A percentile compares a stretch with the other conserved stretches of the same genome.
Evolutionary conservation across 2,888 invertebrate genomes (phyloP).

Genomic region (Thalpophila matura): DNA sequence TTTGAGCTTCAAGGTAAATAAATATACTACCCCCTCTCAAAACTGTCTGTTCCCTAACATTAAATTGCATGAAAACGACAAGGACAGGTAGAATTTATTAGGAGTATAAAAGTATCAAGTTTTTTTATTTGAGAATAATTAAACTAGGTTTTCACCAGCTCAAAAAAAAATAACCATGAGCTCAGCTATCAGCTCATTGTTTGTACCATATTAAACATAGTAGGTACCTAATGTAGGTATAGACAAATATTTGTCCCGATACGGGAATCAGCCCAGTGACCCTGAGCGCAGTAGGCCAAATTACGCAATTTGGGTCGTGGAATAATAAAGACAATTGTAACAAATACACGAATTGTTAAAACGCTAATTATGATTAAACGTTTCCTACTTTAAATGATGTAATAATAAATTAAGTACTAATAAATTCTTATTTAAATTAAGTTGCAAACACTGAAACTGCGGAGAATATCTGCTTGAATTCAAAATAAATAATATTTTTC

Average conservation of each 20-base stretch:
- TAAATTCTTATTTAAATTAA: background rate
- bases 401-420: background rate
- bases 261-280: slow-evolving; percentile 17
- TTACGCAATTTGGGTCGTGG: slow-evolving; percentile 13
- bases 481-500: background rate
- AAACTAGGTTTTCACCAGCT: too few relatives aligned
- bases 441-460: background rate
- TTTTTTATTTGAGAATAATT: too few relatives aligned
- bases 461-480: background rate
- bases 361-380: slow-evolving; percentile 2
- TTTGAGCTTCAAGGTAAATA: too few relatives aligned
- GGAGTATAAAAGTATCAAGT: too few relatives aligned
- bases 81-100: too few relatives aligned
- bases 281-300: slow-evolving; percentile 1
- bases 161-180: too few relatives aligned
- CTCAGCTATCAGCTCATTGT: too few relatives aligned
- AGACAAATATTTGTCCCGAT: slow-evolving; percentile 12
- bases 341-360: background rate
- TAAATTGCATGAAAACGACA: too few relatives aligned
- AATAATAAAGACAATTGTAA: background rate
- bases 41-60: too few relatives aligned
- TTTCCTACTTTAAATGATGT: slow-evolving; percentile 17
- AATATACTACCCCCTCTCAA: too few relatives aligned
- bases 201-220: too few relatives aligned
- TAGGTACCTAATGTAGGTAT: too few relatives aligned